Conservation (phyloP, 2,888 invertebrate genomes). For the Venusia cambrica region DNA sequence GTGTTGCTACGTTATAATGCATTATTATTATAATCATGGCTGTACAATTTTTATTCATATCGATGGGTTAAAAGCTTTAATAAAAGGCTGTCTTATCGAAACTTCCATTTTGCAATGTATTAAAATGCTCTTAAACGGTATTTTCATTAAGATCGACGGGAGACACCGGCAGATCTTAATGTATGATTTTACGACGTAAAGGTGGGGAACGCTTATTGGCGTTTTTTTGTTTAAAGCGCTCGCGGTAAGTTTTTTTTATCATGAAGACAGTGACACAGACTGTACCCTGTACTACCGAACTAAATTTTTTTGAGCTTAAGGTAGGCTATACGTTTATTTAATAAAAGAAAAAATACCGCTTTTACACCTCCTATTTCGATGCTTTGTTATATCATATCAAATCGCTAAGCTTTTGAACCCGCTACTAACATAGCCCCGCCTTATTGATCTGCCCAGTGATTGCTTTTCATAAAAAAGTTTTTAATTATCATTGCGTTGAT, state of each 20-base stretch:
- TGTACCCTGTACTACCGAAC: too few species aligned
- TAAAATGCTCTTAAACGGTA: constrained; percentile 33
- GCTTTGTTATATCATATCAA: too few species aligned
- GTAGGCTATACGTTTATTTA: too few species aligned
- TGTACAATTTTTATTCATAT: neutral
- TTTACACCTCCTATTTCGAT: too few species aligned
- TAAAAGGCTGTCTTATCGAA: constrained; percentile 19
- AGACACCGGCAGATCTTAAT: constrained; percentile 34
- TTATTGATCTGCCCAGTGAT: constrained; percentile 16
- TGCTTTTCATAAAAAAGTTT: constrained; percentile 30
- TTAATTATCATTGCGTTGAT: constrained; percentile 32
- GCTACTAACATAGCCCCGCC: constrained; percentile 14
- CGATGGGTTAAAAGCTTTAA: neutral
- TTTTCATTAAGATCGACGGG: constrained; percentile 39
- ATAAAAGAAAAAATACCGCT: too few species aligned
- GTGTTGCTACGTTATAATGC: too few species aligned
- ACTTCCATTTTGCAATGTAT: constrained; percentile 33
- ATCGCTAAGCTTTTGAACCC: constrained; percentile 6
- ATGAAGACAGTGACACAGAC: too few species aligned
- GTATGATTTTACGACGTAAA: constrained; percentile 34
- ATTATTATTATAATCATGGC: neutral
- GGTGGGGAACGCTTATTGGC: constrained; percentile 4
- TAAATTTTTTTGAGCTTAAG: too few species aligned
- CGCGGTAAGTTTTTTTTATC: too few species aligned
- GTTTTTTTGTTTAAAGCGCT: too few species aligned